Percentiles rank a stretch among this genome's conserved stretches.
Conservation (phyloP, 1,140 invertebrate species). For the Trinorchestia longiramus region DNA sequence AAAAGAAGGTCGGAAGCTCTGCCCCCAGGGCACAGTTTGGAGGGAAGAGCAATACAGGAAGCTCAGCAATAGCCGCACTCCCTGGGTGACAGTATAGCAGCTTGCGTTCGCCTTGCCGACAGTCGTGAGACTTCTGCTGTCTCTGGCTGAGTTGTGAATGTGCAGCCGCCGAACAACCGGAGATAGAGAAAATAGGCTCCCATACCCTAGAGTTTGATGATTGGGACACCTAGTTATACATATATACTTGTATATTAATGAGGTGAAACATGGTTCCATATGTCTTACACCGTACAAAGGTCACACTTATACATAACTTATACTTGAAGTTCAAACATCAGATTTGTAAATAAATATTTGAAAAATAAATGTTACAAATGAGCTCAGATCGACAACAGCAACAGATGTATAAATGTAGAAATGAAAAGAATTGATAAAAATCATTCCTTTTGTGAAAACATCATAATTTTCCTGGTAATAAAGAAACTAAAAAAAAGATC, state of each 20-base stretch:
- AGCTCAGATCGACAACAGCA: too few species aligned
- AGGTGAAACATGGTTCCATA: neutral
- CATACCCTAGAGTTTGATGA: neutral
- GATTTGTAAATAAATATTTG: too few species aligned
- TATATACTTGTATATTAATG: neutral
- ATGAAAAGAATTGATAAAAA: too few species aligned
- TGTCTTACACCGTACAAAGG: neutral
- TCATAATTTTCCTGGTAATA: too few species aligned
- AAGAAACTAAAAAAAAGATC: too few species aligned
- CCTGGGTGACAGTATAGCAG: constrained; percentile 20
- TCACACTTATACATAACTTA: too few species aligned
- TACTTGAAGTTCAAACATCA: too few species aligned
- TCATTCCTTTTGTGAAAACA: too few species aligned
- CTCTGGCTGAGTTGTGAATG: neutral
- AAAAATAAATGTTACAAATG: too few species aligned
- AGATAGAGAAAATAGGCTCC: neutral
- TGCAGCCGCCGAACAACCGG: neutral
- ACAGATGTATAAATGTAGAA: too few species aligned
- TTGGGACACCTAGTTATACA: neutral
- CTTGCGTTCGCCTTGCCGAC: neutral
- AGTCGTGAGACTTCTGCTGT: neutral
- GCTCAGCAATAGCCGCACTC: neutral
- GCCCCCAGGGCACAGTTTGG: constrained; percentile 27
- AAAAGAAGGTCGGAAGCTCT: neutral
- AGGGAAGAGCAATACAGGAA: constrained; percentile 24